Percentiles rank a stretch among this genome's conserved stretches.
Conservation (phyloP, 2,888 invertebrate species). For the Chrysolina americana region DNA sequence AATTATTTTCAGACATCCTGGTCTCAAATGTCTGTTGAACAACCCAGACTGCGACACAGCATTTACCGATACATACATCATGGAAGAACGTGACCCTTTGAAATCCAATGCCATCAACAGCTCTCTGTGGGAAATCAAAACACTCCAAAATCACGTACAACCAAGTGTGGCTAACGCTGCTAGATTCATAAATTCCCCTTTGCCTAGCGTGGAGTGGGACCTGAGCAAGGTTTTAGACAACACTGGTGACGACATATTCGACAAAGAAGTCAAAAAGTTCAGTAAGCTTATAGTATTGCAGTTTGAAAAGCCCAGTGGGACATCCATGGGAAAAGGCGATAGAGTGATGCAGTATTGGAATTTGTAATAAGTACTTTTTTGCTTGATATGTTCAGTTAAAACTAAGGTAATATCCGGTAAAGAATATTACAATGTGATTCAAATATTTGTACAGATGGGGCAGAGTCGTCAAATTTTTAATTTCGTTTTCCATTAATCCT, state of each 20-base stretch:
- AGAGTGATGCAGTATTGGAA: conserved; percentile 80
- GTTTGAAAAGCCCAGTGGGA: conserved; percentile 80
- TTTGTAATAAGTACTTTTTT: conserved; percentile 54
- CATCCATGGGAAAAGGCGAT: conserved; percentile 75
- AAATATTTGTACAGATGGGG: background rate
- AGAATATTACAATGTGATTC: background rate
- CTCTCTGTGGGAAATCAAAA: conserved; percentile 93
- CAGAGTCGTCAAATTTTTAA: background rate
- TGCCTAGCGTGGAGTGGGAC: conserved; percentile 80
- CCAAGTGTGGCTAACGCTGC: conserved; percentile 83
- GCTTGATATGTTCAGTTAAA: conserved; percentile 17
- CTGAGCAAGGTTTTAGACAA: conserved; percentile 77
- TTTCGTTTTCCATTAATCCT: too few relatives aligned
- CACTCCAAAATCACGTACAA: conserved; percentile 81
- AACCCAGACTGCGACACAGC: conserved; percentile 70
- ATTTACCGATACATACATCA: conserved; percentile 86
- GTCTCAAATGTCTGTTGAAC: conserved; percentile 79
- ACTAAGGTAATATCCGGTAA: background rate
- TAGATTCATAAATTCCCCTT: conserved; percentile 77
- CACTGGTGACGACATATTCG: conserved; percentile 80
- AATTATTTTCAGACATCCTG: conserved; percentile 80
- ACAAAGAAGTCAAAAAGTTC: conserved; percentile 82
- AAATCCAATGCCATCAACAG: conserved; percentile 88
- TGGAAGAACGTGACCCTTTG: conserved; percentile 84
- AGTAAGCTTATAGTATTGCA: conserved; percentile 83